Conservation (phyloP, 2,888 invertebrate genomes). For the Pollenia labialis region DNA sequence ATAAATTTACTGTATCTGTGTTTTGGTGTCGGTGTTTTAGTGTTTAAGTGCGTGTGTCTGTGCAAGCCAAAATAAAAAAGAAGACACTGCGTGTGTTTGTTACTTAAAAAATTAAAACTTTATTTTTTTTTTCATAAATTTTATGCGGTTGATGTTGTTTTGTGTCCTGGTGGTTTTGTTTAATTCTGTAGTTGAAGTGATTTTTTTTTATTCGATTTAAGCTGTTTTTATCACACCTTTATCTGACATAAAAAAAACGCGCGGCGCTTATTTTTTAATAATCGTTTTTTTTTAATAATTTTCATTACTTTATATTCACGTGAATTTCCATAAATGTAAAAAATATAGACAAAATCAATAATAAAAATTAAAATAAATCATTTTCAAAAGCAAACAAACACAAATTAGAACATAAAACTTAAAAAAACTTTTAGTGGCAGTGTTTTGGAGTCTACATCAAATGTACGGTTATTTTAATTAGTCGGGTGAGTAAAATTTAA, state of each 20-base stretch:
- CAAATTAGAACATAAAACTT: constrained; percentile 37
- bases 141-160: constrained; percentile 21
- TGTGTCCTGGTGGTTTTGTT: constrained; percentile 28
- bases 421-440: constrained; percentile 58
- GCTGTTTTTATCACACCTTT: constrained; percentile 10
- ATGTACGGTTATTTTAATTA: constrained; percentile 67
- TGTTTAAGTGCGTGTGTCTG: neutral
- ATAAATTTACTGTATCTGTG: constrained; percentile 10
- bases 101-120: neutral
- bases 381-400: constrained; percentile 7
- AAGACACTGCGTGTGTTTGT: neutral
- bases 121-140: constrained; percentile 4
- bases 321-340: constrained; percentile 39
- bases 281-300: neutral
- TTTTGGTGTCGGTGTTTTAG: neutral
- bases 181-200: constrained; percentile 40
- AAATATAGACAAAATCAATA: constrained; percentile 24
- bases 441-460: constrained; percentile 66
- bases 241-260: neutral
- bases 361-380: constrained; percentile 6
- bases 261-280: neutral
- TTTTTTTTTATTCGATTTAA: constrained; percentile 3
- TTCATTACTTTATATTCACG: constrained; percentile 20
- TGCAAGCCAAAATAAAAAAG: neutral
- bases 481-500: constrained; percentile 68